Conservation (phyloP, 2,888 invertebrate species). For the Ectropis crepuscularia region DNA sequence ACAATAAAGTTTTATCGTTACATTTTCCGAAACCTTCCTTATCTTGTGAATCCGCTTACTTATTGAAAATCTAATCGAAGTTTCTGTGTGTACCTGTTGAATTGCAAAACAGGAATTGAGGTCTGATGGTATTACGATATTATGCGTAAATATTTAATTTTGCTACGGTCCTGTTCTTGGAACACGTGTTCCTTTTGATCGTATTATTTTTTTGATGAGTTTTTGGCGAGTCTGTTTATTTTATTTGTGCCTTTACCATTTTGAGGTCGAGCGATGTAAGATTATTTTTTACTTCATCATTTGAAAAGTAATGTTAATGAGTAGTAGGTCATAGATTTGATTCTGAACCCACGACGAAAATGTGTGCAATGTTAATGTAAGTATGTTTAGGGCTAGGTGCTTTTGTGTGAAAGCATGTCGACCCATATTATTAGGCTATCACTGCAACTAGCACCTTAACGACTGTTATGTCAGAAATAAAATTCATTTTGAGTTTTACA, state of each 20-base stretch:
- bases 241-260: background rate
- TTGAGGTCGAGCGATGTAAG: background rate
- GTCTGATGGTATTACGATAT: slow-evolving; percentile 45
- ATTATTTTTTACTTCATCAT: too few species aligned
- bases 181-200: slow-evolving; percentile 19
- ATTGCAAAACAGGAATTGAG: slow-evolving; percentile 47
- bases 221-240: slow-evolving; percentile 2
- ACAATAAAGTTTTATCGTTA: slow-evolving; percentile 58
- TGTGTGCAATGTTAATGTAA: too few species aligned
- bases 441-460: too few species aligned
- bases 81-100: slow-evolving; percentile 46
- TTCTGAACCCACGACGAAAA: too few species aligned
- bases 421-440: too few species aligned
- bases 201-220: slow-evolving; percentile 25
- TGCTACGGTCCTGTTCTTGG: slow-evolving; percentile 36
- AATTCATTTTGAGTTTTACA: too few species aligned
- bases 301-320: too few species aligned
- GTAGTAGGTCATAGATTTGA: too few species aligned
- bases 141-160: slow-evolving; percentile 46
- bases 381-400: too few species aligned
- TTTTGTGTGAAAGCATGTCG: too few species aligned
- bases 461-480: too few species aligned
- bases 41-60: slow-evolving; percentile 50
- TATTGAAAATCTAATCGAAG: slow-evolving; percentile 53
- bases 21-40: slow-evolving; percentile 52